Base-by-base conservation (phyloP, 1,140 invertebrate genomes). In the Whitmania pigra region DNA sequence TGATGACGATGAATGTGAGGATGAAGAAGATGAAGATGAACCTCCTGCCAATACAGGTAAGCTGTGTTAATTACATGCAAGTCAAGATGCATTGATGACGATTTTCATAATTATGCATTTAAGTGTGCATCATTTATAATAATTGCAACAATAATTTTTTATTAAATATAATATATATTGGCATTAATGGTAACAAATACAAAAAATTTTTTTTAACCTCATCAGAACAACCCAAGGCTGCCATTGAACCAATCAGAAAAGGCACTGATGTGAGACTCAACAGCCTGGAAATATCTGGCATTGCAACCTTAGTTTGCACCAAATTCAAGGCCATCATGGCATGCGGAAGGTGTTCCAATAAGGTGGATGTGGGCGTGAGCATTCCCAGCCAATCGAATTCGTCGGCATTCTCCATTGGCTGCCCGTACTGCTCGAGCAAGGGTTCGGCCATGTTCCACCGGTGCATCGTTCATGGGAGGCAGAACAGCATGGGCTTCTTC, bases 301-400 rank as follows among this genome's bases (percentile, higher is more conserved):
- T 74, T 13, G 78, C 78, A 15, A 78, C 80, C 17, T 53, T 82
- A n/a, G 72, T 73, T 11, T 78, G 76, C 69, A 73, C 75, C 6
- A 77, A 75, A 53, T 63, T 82, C 0, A 69, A 74, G 13, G 43
- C 80, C 22, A 73, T 75, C 20, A 74, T 83, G 13, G 77, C 79
- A 71, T 83, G 82, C 74, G 76, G 63, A 6, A 76, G 82, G 25
- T 83, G 82, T 71, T 80, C 80, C 54, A 78, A 77, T n/a, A 74
- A 75, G 13, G 74, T 74, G 1, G 80, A 82, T 49, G 69, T 82
- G 27, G 72, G 40, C n/a, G 57, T 57, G 11, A 77, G 77, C 1
- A 71, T 77, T 40, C 69, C 76, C 7, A 74, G 76, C n/a, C 75
- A 77, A 49, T 73, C 77, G 11, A 78, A 77, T 68, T 69, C 76